Percentiles rank a stretch among this genome's conserved stretches.
phyloP scores from a whole-genome alignment of 1,140 invertebrate species.

The Rhagoletis pomonella region DNA sequence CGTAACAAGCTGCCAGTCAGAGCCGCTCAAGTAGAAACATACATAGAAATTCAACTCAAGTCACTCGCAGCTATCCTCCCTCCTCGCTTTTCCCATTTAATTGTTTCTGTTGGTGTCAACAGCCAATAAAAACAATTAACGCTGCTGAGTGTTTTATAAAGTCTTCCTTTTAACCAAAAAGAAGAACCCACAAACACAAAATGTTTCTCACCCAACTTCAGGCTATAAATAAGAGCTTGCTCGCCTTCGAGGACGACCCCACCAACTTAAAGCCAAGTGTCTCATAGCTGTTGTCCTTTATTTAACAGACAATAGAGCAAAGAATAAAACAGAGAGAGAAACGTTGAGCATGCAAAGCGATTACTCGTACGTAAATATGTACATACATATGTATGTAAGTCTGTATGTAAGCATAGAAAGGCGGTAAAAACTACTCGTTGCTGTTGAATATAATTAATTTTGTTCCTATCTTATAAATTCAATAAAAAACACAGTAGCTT shows the following conservation, averaged over 20 bases:
- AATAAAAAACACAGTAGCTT: slow-evolving; percentile 31
- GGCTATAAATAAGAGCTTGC: background rate
- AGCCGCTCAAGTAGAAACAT: too few relatives aligned
- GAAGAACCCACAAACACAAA: background rate
- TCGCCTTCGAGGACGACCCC: background rate
- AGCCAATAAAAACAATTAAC: slow-evolving; percentile 40
- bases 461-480: slow-evolving; percentile 40
- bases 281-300: background rate
- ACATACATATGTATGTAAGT: too few relatives aligned
- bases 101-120: background rate
- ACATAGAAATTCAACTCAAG: too few relatives aligned
- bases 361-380: background rate
- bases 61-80: too few relatives aligned
- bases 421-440: slow-evolving; percentile 14
- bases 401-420: background rate
- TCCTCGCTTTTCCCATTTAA: background rate
- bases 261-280: background rate
- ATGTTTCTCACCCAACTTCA: background rate
- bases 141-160: background rate
- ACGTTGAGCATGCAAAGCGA: background rate
- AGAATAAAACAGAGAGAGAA: background rate
- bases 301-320: background rate
- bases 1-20: too few relatives aligned
- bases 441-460: slow-evolving; percentile 40
- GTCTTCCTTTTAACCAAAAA: background rate